These are phyloP conservation scores for Alectura lathami DNA, from an alignment of 2,113 vertebrate genomes.

Conservation along the genomic window DNA sequence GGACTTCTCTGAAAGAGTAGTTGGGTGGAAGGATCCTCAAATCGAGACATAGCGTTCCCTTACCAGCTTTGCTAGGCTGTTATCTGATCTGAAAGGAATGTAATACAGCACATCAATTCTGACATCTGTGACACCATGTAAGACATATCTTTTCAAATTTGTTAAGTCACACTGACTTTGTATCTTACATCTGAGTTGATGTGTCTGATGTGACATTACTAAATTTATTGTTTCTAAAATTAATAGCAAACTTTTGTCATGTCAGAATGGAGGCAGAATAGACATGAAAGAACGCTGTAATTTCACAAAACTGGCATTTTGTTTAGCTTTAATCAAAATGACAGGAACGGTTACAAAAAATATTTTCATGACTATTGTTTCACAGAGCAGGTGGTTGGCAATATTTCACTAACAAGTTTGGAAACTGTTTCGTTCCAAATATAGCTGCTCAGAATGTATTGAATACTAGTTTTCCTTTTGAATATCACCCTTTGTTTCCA, in stretches of 20 bases:
- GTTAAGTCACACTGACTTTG: not conserved
- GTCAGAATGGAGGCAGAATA: not conserved
- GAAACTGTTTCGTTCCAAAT: not conserved
- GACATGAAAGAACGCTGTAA: not conserved
- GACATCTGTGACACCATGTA: not conserved
- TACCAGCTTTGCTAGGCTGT: not conserved
- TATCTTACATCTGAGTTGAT: not conserved
- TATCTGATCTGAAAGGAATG: not conserved
- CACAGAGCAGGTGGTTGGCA: not conserved
- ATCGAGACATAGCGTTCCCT: not conserved
- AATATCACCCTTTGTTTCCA: not conserved
- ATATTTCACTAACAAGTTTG: not conserved
- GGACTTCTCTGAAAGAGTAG: not conserved
- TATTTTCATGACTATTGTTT: not conserved
- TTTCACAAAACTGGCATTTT: not conserved
- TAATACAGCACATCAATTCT: not conserved
- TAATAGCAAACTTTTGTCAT: not conserved
- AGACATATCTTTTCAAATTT: not conserved
- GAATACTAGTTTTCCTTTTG: not conserved
- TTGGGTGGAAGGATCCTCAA: not conserved
- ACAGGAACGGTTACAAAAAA: not conserved
- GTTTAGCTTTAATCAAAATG: not conserved
- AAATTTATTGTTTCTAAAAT: not conserved
- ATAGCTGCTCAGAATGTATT: not conserved
- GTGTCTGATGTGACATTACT: not conserved